Conservation (phyloP, 2,113 vertebrate species). For the Catagonus wagneri region DNA sequence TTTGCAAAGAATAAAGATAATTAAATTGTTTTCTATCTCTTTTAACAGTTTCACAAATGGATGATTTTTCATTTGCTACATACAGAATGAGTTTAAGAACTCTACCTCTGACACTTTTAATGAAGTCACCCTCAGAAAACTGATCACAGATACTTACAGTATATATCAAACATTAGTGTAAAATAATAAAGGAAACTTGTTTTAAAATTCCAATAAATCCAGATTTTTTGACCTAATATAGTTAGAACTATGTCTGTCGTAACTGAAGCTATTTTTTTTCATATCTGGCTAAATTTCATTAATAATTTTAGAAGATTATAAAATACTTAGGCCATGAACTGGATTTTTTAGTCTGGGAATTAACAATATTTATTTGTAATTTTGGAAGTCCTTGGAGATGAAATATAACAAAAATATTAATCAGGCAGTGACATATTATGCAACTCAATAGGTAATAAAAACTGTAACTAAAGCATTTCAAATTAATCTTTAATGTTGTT, state of each 20-base stretch:
- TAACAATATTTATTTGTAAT: background rate
- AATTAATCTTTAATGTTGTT: background rate
- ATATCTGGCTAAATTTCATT: background rate
- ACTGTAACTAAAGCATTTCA: background rate
- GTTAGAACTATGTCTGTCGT: background rate
- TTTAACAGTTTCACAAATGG: background rate
- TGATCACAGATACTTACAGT: background rate
- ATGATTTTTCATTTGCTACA: conserved; percentile 38
- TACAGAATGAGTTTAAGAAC: conserved; percentile 10
- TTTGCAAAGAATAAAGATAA: conserved; percentile 35
- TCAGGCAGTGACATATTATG: background rate
- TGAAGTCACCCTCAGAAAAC: background rate
- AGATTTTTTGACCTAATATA: background rate
- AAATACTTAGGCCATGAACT: background rate
- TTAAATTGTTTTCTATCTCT: conserved; percentile 27
- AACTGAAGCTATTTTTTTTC: background rate
- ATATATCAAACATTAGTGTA: background rate
- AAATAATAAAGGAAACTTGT: conserved; percentile 22
- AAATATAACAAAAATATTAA: background rate
- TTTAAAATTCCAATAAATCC: conserved; percentile 19
- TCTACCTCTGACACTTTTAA: background rate
- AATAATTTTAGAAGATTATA: background rate
- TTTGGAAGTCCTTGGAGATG: conserved; percentile 38
- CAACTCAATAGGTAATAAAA: conserved; percentile 27
- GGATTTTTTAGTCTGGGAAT: background rate